Percentiles rank a stretch among this genome's conserved stretches.
These are phyloP conservation scores for Coelopa frigida DNA, from an alignment of 1,140 invertebrate genomes.

Conservation along the genomic window DNA sequence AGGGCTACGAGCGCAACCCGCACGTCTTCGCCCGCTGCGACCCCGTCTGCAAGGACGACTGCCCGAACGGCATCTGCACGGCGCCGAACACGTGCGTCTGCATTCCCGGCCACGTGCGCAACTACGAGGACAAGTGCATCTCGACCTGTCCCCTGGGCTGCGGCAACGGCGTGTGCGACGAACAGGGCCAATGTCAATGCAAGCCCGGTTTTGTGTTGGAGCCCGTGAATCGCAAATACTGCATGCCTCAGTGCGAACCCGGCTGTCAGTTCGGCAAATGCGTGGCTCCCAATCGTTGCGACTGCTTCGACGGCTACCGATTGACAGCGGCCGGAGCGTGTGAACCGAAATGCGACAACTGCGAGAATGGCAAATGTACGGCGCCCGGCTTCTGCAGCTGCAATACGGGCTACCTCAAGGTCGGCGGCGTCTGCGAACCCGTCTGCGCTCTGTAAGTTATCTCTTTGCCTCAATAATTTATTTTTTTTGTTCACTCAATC, in stretches of 20 bases:
- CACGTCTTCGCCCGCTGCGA: constrained; percentile 51
- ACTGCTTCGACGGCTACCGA: constrained; percentile 46
- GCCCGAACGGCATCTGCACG: constrained; percentile 53
- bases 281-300: constrained; percentile 50
- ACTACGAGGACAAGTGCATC: constrained; percentile 33
- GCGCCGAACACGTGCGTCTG: constrained; percentile 53
- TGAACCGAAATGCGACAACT: constrained; percentile 44
- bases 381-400: constrained; percentile 51
- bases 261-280: constrained; percentile 53
- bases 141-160: constrained; percentile 41
- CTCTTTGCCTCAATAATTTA: not conserved
- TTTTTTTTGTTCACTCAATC: too few relatives aligned
- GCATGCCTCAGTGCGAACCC: constrained; percentile 52
- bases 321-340: constrained; percentile 38
- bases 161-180: constrained; percentile 48
- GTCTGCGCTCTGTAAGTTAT: constrained; percentile 43
- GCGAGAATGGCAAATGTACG: constrained; percentile 48
- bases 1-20: constrained; percentile 53
- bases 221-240: constrained; percentile 45
- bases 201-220: constrained; percentile 55
- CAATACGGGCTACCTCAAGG: constrained; percentile 43
- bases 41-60: constrained; percentile 50
- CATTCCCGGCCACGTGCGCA: constrained; percentile 52
- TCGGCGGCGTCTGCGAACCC: constrained; percentile 47
- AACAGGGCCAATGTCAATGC: constrained; percentile 51